Base-by-base conservation (phyloP, 2,888 invertebrate genomes). In the Pseudococcus viburni region DNA sequence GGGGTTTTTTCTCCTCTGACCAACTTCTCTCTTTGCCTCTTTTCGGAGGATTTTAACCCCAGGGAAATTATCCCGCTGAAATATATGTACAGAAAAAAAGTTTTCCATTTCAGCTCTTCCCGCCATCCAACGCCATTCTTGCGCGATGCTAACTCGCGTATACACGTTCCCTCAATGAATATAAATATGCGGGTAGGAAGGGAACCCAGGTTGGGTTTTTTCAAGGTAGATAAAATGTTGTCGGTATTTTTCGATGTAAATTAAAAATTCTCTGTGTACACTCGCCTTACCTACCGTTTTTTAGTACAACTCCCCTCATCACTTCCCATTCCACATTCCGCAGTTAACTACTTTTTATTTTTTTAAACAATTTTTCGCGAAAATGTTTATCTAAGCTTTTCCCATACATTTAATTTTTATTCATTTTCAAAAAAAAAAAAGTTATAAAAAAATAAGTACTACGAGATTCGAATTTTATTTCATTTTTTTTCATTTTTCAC, bases 51-150 rank as follows among this genome's bases (percentile, higher is more conserved):
- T 59, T 86, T 73, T 73, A 86, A 86, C 86, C 86, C 86, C 68
- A 64, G 86, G 86, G 86, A 86, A 86, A 86, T 86, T 86, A 86
- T 80, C 42, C 33, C 68, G 86, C 26, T 73, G 64, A 86, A 86
- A 86, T 86, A 86, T 85, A 85, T 68, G 64, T 86, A 46, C 42
- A 73, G 68, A 73, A 84, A 86, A 33, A 86, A 86, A 86, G 46
- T 64, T 86, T 86, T 86, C 39, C 86, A 68, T 86, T 86, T 39
- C 17, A 33, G 17, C 33, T 86, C 64, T 46, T 73, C 64, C 26
- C 86, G 5, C 22, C 55, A 5, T 12, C 55, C 55, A 5, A 15
- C 55, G 12, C 55, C 26, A 46, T 55, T 55, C 84, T 39, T 7
- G n/a, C 39, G 19, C 48, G 48, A 55, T 7, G 68, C 33, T 12